A percentile compares a stretch with the other conserved stretches of the same genome.
Evolutionary conservation across 2,797 vertebrate genomes (phyloP).

Genomic region (Calcarius lapponicus): DNA sequence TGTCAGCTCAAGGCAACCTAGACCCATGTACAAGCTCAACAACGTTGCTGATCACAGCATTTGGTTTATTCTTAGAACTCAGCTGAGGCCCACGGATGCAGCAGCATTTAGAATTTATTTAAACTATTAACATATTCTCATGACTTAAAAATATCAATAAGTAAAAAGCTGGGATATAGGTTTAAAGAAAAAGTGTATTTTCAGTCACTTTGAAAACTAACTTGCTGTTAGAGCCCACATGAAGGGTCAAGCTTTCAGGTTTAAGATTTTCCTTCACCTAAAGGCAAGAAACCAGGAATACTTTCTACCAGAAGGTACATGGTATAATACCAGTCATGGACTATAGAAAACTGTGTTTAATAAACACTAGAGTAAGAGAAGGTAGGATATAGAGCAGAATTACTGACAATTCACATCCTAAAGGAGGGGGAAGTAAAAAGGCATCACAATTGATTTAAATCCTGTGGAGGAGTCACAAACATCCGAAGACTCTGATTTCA

Average conservation of each 20-base stretch:
- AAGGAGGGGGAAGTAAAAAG: neutral
- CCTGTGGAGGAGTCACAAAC: neutral
- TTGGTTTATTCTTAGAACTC: neutral
- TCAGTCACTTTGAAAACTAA: neutral
- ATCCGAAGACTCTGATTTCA: neutral
- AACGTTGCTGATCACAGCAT: neutral
- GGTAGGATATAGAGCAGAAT: neutral
- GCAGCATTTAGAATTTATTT: neutral
- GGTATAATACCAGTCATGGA: neutral
- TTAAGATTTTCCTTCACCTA: neutral
- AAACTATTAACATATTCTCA: neutral
- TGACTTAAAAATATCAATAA: neutral
- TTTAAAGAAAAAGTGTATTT: neutral
- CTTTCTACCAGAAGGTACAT: neutral
- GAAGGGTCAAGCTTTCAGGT: neutral
- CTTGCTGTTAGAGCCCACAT: neutral
- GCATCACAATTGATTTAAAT: neutral
- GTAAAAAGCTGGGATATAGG: neutral
- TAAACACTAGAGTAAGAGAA: neutral
- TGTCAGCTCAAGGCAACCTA: neutral
- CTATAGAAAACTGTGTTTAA: neutral
- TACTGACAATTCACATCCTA: neutral
- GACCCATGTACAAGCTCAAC: neutral
- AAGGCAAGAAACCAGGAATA: neutral
- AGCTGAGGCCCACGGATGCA: neutral